Evolutionary conservation across 2,797 vertebrate genomes (phyloP), one percentile per base, ranked within the genome.

Genomic region (Vireo griseus): DNA sequence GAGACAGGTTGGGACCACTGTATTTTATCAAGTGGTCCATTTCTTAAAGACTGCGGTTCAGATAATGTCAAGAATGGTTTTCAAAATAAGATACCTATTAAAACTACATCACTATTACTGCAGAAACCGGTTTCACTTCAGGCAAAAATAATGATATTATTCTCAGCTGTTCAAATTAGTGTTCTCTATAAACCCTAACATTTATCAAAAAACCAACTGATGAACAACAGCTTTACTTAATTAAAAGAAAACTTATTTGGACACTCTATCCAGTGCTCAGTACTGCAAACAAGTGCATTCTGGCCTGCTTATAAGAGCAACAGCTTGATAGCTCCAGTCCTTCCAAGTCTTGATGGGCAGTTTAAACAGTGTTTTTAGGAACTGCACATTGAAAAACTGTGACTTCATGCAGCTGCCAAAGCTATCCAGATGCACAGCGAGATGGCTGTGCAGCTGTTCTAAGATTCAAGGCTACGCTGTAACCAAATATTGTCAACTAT

Each of bases 341-440:
- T 74, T 57, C 22, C 9, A 20, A 40, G 50, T 6, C 67, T 8
- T 3, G 10, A 85, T 1, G 11, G 50, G 11, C 31, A 72, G 42
- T 42, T 78, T 35, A 31, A 95, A 44, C 4, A 29, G 40, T 35
- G 16, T 44, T 75, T 92, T 71, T 24, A 63, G 24, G 51, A 92
- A 40, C 0, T 0, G 2, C 12, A 63, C 47, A 15, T 24, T 25
- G 29, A 73, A 28, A 39, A 44, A 16, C 0, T 63, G 13, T 9
- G 45, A 62, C 29, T 81, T 37, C 51, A 29, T 3, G n/a, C 88
- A 85, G 80, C 13, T 66, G 75, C 55, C 59, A 29, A 42, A 80
- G 68, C 84, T 47, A 68, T 21, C 88, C 92, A 82, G 78, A 55
- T 26, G 67, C 47, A 10, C 2, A 28, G 28, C 0, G 44, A 65